These are phyloP conservation scores for Ceratosolen fusciceps DNA, from an alignment of 1,140 invertebrate species.

Conservation along the genomic window DNA sequence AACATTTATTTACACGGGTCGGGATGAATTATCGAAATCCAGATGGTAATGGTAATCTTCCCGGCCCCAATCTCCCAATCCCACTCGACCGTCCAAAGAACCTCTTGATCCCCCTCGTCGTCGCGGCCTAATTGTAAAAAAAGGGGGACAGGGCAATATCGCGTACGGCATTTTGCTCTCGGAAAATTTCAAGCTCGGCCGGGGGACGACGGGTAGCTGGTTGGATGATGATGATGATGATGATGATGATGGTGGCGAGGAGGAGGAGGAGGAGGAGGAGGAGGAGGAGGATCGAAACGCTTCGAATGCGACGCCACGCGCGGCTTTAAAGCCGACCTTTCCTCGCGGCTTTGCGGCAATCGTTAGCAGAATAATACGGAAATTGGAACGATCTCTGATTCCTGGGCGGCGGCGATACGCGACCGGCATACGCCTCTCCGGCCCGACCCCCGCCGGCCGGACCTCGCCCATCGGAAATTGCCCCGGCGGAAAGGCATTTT, in stretches of 20 bases:
- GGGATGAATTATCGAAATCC: background rate
- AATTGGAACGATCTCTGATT: slow-evolving; percentile 44
- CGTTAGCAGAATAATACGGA: slow-evolving; percentile 47
- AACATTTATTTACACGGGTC: background rate
- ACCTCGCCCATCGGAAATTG: background rate
- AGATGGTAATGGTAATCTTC: too few relatives aligned
- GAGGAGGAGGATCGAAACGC: too few relatives aligned
- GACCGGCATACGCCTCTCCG: background rate
- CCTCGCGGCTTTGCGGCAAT: slow-evolving; percentile 36
- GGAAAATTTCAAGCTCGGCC: background rate
- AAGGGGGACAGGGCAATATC: background rate
- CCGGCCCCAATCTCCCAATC: too few relatives aligned
- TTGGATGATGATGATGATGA: too few relatives aligned
- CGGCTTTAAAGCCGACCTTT: background rate
- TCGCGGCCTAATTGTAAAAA: background rate
- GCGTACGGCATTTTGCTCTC: background rate
- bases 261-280: too few relatives aligned
- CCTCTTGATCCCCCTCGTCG: background rate
- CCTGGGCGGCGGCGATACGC: slow-evolving; percentile 29
- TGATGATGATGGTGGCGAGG: too few relatives aligned
- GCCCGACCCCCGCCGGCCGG: background rate
- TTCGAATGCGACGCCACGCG: slow-evolving; percentile 7
- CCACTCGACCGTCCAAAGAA: too few relatives aligned
- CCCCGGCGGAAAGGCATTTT: background rate
- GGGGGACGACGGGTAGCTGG: too few relatives aligned